Conservation (phyloP, 1,140 invertebrate species). For the Drosophila nebulosa region DNA sequence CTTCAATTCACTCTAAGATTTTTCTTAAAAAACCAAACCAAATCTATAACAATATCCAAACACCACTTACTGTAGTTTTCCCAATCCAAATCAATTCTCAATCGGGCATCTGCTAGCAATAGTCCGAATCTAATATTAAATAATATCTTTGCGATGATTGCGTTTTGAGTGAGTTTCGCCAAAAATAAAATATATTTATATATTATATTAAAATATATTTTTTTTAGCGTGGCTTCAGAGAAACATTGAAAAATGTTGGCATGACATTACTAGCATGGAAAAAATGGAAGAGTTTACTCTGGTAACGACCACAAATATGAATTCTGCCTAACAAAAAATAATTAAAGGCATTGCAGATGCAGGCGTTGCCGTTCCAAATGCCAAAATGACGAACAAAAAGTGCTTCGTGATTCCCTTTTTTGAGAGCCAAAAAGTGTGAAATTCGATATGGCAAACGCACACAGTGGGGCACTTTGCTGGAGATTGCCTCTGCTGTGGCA, state of each 20-base stretch:
- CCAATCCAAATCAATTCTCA: too few species aligned
- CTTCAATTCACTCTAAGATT: too few species aligned
- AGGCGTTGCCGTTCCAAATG: background rate
- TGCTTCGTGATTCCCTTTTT: slow-evolving; percentile 13
- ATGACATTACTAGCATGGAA: background rate
- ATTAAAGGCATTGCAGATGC: background rate
- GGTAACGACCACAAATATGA: background rate
- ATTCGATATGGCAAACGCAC: slow-evolving; percentile 53
- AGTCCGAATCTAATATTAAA: too few species aligned
- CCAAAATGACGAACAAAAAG: background rate
- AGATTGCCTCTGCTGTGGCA: background rate
- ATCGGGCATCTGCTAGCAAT: too few species aligned
- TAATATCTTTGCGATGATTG: too few species aligned
- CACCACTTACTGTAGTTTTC: too few species aligned
- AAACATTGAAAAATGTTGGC: background rate
- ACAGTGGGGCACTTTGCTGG: background rate
- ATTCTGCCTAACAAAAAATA: background rate
- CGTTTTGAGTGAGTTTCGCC: too few species aligned
- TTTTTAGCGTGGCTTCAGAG: too few species aligned
- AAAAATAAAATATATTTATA: too few species aligned
- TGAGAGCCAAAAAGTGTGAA: slow-evolving; percentile 45
- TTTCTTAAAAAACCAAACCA: too few species aligned
- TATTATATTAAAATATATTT: too few species aligned
- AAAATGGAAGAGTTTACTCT: background rate
- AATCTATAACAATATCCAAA: too few species aligned